Conservation (phyloP, 2,888 invertebrate genomes). For the Teleiodes luculella region DNA sequence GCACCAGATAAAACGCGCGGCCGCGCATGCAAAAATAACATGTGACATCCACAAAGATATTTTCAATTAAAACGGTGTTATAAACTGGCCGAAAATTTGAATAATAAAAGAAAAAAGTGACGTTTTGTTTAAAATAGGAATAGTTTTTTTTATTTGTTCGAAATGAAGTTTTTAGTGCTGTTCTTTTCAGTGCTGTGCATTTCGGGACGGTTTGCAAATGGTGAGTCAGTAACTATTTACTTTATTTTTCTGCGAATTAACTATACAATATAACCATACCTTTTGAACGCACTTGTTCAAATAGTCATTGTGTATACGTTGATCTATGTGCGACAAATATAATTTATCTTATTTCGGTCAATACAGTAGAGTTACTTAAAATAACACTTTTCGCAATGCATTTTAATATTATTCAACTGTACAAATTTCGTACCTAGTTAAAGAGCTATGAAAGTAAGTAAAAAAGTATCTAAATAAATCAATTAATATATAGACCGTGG, state of each 20-base stretch:
- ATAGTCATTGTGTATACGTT: not conserved
- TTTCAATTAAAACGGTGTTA: not conserved
- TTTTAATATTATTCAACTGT: too few species aligned
- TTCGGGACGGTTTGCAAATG: slow-evolving; percentile 34
- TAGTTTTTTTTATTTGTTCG: slow-evolving; percentile 11
- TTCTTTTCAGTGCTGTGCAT: slow-evolving; percentile 41
- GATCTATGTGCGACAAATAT: not conserved
- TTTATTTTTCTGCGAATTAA: slow-evolving; percentile 1
- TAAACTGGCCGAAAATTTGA: not conserved
- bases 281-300: slow-evolving; percentile 13
- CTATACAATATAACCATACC: slow-evolving; percentile 7
- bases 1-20: slow-evolving; percentile 1
- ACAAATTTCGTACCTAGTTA: too few species aligned
- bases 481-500: too few species aligned
- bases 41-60: not conserved
- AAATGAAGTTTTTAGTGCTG: slow-evolving; percentile 41
- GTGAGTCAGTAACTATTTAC: slow-evolving; percentile 35
- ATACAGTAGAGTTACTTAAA: too few species aligned
- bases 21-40: not conserved
- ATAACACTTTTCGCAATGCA: not conserved
- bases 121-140: not conserved
- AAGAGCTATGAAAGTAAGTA: too few species aligned
- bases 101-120: not conserved
- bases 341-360: not conserved
- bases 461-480: not conserved